Evolutionary conservation across 2,113 vertebrate species (phyloP), one percentile per base, ranked within the genome.

Genomic region (Cochlearius cochlearius): DNA sequence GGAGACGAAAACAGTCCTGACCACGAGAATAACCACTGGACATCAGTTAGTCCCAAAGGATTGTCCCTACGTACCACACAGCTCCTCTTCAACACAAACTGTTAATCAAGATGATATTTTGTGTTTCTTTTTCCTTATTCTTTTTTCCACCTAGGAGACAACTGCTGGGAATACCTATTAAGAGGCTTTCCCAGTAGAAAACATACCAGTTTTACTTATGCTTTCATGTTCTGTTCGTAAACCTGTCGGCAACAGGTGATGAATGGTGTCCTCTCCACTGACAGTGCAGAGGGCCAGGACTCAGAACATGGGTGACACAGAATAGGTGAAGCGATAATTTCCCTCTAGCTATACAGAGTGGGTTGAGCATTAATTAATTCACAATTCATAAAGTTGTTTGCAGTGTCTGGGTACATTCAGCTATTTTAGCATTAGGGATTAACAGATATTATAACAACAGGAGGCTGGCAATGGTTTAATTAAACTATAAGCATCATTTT

Each of bases 371-470:
- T 64, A 81, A 79, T 69, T 82, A 79, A 92, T 80, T 88, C 50
- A 52, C 14, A 49, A 63, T 74, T 91, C 27, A 23, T 68, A 29
- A 73, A 86, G 34, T 13, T 64, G n/a, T 86, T 92, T 87, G 68
- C 56, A 84, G 32, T 34, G 34, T n/a, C 38, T 68, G 49, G 29
- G 53, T 58, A 62, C 20, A 58, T 71, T 71, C 86, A 77, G 16
- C 43, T 86, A 10, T 45, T 59, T 77, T 41, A 64, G 32, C 39
- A 85, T 58, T 41, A 58, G 10, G 17, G 32, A 82, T 87, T 87
- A 81, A 84, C 64, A 88, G 20, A 21, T 75, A 87, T 58, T 91
- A 16, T 49, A 95, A 80, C 43, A 90, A 68, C 39, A 92, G 68
- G 45, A 76, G 36, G 7, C 20, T 75, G 21, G 34, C 27, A 43